phyloP scores from a whole-genome alignment of 2,113 vertebrate genomes.

The Lontra canadensis region DNA sequence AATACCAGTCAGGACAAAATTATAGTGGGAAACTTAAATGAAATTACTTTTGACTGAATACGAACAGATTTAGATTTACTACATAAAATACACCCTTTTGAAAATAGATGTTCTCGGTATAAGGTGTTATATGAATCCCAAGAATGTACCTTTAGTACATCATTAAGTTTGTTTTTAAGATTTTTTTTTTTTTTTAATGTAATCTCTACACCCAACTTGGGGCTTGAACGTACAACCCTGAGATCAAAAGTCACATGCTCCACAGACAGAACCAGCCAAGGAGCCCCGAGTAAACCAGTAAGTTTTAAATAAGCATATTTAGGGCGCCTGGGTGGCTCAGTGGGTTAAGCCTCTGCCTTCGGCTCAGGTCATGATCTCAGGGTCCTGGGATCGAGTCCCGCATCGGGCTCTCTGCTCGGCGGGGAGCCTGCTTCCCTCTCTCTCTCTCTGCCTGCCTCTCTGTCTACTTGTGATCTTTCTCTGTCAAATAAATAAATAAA shows the following conservation, averaged over 20 bases:
- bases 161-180: not conserved
- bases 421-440: too few relatives aligned
- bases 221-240: not conserved
- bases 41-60: not conserved
- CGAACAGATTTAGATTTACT: not conserved
- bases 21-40: not conserved
- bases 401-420: too few relatives aligned
- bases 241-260: not conserved
- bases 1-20: not conserved
- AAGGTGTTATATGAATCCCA: constrained; percentile 7
- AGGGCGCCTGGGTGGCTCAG: too few relatives aligned
- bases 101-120: not conserved
- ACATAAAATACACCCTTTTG: not conserved
- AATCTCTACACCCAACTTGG: not conserved
- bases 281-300: not conserved
- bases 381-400: too few relatives aligned
- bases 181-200: not conserved
- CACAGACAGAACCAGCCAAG: not conserved
- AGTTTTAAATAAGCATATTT: not conserved
- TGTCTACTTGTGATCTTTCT: too few relatives aligned
- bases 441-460: too few relatives aligned
- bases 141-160: not conserved
- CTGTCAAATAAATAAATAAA: too few relatives aligned
- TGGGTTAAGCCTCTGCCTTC: too few relatives aligned
- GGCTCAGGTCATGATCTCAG: too few relatives aligned